Base-by-base conservation (phyloP, 2,888 invertebrate genomes). In the Tipula unca region DNA sequence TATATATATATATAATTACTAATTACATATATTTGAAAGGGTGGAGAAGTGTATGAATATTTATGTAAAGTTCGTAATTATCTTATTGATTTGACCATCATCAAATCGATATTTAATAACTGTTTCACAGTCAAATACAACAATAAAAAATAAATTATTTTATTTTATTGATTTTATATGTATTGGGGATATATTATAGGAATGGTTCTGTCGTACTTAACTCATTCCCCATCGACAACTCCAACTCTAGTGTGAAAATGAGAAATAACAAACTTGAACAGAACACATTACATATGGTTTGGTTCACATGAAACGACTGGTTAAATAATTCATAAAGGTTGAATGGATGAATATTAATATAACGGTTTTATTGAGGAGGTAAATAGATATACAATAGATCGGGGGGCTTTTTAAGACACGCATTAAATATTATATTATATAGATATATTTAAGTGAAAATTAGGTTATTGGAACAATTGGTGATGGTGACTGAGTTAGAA, bases 301-400 rank as follows among this genome's bases (percentile, higher is more conserved):
- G 69, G 25, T 69, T 69, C 69, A 25, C 69, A 69, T 69, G 25
- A 69, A 69, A 69, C 69, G 20, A 13, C 69, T 69, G 20, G 69
- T 69, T 69, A 69, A 69, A 69, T 69, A 69, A 69, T 69, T 69
- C 13, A 69, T 69, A 69, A 69, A 69, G 69, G 69, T 69, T 69
- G 69, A 69, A 69, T 69, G 25, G 69, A 20, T 69, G 48, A 17
- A 54, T 17, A 54, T 17, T 54, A 54, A 48, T 54, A 54, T 48
- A 48, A 54, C 48, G 6, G 48, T 54, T 54, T 54, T 20, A 5
- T 25, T 10, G 25, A 69, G 69, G 25, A 25, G 69, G 69, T 25
- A 69, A 8, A 10, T 13, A 25, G 3, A 25, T 25, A 69, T 10
- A 69, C 69, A 69, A 69, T 69, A 69, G 69, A 69, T 25, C 25